A percentile compares a stretch with the other conserved stretches of the same genome.
Conservation (phyloP, 2,888 invertebrate genomes). For the Epirrhoe alternata region DNA sequence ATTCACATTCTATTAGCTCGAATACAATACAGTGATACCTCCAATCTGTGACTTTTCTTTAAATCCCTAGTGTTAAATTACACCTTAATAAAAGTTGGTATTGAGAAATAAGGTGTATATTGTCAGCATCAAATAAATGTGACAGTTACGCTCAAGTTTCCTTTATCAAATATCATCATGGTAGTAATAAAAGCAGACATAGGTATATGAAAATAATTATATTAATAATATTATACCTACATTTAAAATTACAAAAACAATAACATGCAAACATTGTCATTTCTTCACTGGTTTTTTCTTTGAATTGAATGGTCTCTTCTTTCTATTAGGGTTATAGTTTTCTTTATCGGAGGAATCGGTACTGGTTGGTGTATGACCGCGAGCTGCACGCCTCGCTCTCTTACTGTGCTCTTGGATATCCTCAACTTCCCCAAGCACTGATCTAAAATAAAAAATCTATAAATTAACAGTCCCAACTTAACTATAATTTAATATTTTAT, state of each 20-base stretch:
- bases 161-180: too few relatives aligned
- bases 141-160: neutral
- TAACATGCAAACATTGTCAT: conserved; percentile 33
- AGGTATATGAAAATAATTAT: conserved; percentile 12
- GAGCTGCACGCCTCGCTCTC: conserved; percentile 51
- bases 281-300: conserved; percentile 56
- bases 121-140: neutral
- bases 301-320: conserved; percentile 48
- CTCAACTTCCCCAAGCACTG: conserved; percentile 46
- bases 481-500: too few relatives aligned
- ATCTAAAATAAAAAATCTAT: conserved; percentile 50
- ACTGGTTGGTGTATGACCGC: conserved; percentile 68
- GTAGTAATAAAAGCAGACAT: neutral
- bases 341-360: conserved; percentile 79
- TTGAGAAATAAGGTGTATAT: neutral
- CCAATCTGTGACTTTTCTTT: conserved; percentile 33
- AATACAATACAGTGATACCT: conserved; percentile 72
- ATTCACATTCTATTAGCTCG: conserved; percentile 48
- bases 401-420: conserved; percentile 47
- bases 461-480: too few relatives aligned
- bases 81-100: neutral
- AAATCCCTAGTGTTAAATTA: neutral
- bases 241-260: conserved; percentile 23
- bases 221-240: conserved; percentile 10
- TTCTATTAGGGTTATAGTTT: conserved; percentile 73